Evolutionary conservation across 1,140 invertebrate species (phyloP), one percentile per base, ranked within the genome.

Genomic region (Drosophila oshimai): DNA sequence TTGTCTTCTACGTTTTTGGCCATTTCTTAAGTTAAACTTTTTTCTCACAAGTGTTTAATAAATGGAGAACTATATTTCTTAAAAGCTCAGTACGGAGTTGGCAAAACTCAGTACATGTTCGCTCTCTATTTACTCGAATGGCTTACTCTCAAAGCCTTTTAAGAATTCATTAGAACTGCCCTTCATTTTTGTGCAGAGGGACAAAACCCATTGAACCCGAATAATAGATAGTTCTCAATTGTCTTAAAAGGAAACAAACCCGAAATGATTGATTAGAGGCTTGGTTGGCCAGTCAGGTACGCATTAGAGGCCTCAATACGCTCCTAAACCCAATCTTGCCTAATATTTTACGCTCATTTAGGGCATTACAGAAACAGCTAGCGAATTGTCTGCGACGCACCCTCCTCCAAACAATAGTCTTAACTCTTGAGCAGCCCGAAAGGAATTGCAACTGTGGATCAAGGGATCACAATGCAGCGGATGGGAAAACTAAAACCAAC

Each of bases 341-440:
- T 87, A 86, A 86, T 86, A 86, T 86, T 87, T 86, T 87, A 86
- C 76, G 80, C 80, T 86, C 80, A 86, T 86, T 86, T 86, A 65
- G 72, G 53, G 80, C 50, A 80, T 87, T 84, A 62, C 24, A 36
- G 34, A 18, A 55, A 44, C 28, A 57, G 55, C 42, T 68, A 76
- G 71, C 80, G 74, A 74, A 79, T 75, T 79, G 50, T 57, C 60
- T 55, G 28, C 45, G 22, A 37, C 50, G 34, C 20, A 57, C 54
- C 42, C 53, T 60, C 45, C 29, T 7, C 9, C 22, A 28, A 37
- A 61, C 65, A 74, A 74, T 84, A 53, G 74, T 46, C 71, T 67
- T 84, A 84, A 84, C 79, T 84, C 79, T 86, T 84, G 78, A 81
- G 42, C 73, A 10, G 12, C 34, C 50, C 37, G 15, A 65, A 60